These are phyloP conservation scores for Sminthurinus aureus DNA, from an alignment of 2,888 invertebrate species.

Conservation along the genomic window DNA sequence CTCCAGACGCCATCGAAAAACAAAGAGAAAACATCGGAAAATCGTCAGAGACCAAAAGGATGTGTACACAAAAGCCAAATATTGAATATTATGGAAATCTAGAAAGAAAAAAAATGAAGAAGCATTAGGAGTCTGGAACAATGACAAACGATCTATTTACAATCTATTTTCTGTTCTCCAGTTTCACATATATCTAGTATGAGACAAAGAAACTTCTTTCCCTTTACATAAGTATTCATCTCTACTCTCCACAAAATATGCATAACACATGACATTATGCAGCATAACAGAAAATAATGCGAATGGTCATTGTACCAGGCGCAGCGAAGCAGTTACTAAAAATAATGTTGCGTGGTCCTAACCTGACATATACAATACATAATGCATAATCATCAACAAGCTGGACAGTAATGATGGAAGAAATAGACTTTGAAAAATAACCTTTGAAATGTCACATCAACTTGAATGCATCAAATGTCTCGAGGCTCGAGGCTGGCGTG, in stretches of 20 bases:
- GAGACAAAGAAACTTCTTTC: neutral
- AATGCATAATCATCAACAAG: constrained; percentile 12
- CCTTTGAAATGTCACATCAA: constrained; percentile 11
- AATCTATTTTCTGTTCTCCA: neutral
- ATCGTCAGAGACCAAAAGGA: no score
- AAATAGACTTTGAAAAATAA: constrained; percentile 14
- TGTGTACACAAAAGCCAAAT: no score
- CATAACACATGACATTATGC: no score
- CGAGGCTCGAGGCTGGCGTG: neutral
- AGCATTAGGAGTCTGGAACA: no score
- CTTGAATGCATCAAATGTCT: constrained; percentile 9
- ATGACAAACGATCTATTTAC: neutral
- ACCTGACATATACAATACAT: neutral
- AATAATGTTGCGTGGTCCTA: constrained; percentile 34
- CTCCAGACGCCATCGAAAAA: no score
- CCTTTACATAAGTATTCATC: no score
- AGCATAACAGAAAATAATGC: no score
- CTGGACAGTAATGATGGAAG: constrained; percentile 28
- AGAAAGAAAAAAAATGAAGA: no score
- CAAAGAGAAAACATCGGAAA: no score
- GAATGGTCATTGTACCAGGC: neutral
- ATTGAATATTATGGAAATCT: no score
- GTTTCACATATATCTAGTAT: neutral
- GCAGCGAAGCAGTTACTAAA: neutral
- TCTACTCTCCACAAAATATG: no score